Evolutionary conservation across 2,113 vertebrate species (phyloP), one percentile per base, ranked within the genome.

Genomic region (Jaculus jaculus): DNA sequence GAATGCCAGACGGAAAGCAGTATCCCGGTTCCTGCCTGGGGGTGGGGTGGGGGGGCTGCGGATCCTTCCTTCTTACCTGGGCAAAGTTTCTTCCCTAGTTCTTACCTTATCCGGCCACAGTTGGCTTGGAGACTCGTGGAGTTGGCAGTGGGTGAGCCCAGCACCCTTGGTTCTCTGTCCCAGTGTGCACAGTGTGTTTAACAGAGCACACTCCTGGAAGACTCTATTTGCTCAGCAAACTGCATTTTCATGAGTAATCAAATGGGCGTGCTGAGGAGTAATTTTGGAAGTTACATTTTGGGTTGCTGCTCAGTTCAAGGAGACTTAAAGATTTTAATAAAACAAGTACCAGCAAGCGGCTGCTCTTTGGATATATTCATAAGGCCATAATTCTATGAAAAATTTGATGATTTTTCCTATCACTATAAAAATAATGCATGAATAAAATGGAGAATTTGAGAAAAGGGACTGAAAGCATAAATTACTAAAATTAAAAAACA

Each of bases 211-310:
- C 30, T 23, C 26, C 42, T 2, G 20, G 58, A 74, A 71, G 8
- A 24, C 30, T 73, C 21, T 71, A 1, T 75, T 72, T 32, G 54
- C 58, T 42, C 34, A 72, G n/a, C 39, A 63, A n/a, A 3, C 39
- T 81, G 71, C 34, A 39, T 66, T 85, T 51, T 42, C n/a, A 1
- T 28, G 24, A 60, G 66, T 20, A 32, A 34, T 63, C 61, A 39
- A 12, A 71, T 26, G 17, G 32, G 4, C 2, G 0, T 28, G 79
- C 61, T 79, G n/a, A 61, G n/a, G 26, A 54, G 63, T 24, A 18
- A 63, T 71, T 89, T 20, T 24, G 15, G n/a, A 30, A 84, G 34
- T 75, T 78, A 93, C 69, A 83, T 79, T 71, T 92, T 84, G 90
- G 34, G 30, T 78, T 68, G 61, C 12, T 93, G 17, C 54, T 26